phyloP scores from a whole-genome alignment of 2,113 vertebrate species.

The Boulengeromyrus knoepffleri region DNA sequence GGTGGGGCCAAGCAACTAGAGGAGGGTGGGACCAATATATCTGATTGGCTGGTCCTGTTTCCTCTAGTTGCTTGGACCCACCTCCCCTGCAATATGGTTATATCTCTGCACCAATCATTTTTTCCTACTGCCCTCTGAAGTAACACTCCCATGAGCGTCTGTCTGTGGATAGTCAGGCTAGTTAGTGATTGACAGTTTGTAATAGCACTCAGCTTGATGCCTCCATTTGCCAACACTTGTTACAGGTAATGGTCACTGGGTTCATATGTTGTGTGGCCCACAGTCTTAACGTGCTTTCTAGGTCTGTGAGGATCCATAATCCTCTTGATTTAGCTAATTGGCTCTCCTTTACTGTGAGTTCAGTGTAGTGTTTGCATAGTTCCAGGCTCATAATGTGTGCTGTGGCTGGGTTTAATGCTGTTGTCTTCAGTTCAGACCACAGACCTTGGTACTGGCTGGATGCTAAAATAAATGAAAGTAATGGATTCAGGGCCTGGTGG shows the following conservation, averaged over 20 bases:
- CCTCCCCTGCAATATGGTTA: too few relatives aligned
- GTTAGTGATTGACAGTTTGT: neutral
- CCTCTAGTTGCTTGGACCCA: too few relatives aligned
- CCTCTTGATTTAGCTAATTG: neutral
- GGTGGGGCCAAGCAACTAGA: too few relatives aligned
- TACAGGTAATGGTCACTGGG: neutral
- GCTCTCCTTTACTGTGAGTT: neutral
- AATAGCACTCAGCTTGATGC: neutral
- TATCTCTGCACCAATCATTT: too few relatives aligned
- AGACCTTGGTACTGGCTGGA: neutral
- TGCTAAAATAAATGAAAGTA: neutral
- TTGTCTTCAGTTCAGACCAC: neutral
- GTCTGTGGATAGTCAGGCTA: neutral
- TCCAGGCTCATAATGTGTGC: neutral
- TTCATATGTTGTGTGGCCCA: neutral
- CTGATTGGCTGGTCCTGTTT: too few relatives aligned
- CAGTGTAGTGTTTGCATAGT: neutral
- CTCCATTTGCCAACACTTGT: neutral
- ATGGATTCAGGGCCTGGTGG: neutral
- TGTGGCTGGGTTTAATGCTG: neutral
- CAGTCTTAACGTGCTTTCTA: neutral
- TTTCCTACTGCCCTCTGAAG: too few relatives aligned
- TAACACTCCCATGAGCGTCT: neutral
- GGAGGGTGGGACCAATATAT: too few relatives aligned
- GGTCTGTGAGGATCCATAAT: neutral